Evolutionary conservation across 1,140 invertebrate species (phyloP).

Genomic region (Aradophagus sp.): DNA sequence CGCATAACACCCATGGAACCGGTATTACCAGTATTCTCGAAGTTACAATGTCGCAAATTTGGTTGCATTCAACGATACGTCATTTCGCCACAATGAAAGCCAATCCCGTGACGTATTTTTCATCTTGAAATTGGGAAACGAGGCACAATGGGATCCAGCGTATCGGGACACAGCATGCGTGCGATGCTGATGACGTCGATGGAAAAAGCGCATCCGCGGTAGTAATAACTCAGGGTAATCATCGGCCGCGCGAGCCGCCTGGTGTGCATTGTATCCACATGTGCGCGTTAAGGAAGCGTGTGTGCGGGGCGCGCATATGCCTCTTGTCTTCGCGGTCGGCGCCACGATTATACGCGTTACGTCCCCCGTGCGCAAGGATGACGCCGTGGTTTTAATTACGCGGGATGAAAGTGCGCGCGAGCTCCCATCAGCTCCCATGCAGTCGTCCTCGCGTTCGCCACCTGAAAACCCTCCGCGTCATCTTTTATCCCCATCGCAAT

Average conservation of each 20-base stretch:
- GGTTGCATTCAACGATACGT: conserved; percentile 39
- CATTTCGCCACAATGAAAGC: conserved; percentile 46
- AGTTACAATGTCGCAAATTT: conserved; percentile 43
- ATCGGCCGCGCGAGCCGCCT: conserved; percentile 56
- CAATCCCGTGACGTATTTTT: conserved; percentile 51
- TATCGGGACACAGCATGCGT: background rate
- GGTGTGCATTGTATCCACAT: too few species aligned
- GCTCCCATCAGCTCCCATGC: conserved; percentile 7
- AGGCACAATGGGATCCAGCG: conserved; percentile 22
- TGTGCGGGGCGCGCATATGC: conserved; percentile 20
- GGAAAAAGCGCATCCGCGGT: conserved; percentile 66
- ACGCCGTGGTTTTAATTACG: conserved; percentile 71
- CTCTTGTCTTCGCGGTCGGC: conserved; percentile 56
- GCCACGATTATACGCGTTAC: conserved; percentile 46
- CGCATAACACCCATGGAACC: conserved; percentile 24
- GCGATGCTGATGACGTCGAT: conserved; percentile 41
- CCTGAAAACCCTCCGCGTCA: conserved; percentile 15
- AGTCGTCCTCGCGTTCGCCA: conserved; percentile 23
- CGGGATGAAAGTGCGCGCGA: conserved; percentile 67
- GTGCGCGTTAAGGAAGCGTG: conserved; percentile 38
- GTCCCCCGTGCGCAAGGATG: conserved; percentile 57
- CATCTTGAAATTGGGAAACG: conserved; percentile 54
- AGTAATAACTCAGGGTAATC: conserved; percentile 70
- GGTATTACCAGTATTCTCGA: conserved; percentile 35
- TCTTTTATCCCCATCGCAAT: conserved; percentile 50